Evolutionary conservation across 2,113 vertebrate species (phyloP).

Genomic region (Zosterops pallidus): DNA sequence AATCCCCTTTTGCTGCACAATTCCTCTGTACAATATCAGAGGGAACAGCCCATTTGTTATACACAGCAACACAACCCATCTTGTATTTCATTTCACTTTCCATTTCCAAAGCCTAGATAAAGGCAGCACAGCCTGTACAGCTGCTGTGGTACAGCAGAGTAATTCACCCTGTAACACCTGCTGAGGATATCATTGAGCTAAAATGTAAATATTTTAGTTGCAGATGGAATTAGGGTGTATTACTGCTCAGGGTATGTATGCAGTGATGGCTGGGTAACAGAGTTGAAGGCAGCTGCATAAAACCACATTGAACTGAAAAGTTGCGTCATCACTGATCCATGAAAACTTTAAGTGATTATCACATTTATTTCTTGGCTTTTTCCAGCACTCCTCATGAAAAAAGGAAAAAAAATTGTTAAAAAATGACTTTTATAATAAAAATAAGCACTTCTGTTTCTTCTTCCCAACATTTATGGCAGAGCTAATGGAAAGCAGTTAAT

Average conservation of each 20-base stretch:
- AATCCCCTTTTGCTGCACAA: not conserved
- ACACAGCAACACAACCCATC: not conserved
- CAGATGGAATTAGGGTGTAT: not conserved
- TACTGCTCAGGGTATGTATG: not conserved
- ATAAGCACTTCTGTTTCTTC: constrained; percentile 15
- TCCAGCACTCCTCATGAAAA: not conserved
- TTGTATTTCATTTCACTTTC: not conserved
- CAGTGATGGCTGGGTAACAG: not conserved
- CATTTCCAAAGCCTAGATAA: not conserved
- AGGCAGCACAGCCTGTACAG: not conserved
- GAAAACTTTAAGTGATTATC: not conserved
- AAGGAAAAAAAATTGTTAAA: not conserved
- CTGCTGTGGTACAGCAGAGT: not conserved
- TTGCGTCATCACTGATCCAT: not conserved
- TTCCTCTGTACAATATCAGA: not conserved
- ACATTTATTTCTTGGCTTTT: not conserved
- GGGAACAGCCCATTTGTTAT: not conserved
- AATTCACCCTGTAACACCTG: not conserved
- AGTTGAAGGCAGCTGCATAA: not conserved
- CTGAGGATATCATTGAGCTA: not conserved
- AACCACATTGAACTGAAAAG: not conserved
- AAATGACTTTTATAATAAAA: not conserved
- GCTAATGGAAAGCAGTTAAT: constrained; percentile 9
- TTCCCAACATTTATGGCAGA: not conserved
- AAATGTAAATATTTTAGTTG: not conserved